Conservation (phyloP, 2,113 vertebrate species). For the Bufo gargarizans region DNA sequence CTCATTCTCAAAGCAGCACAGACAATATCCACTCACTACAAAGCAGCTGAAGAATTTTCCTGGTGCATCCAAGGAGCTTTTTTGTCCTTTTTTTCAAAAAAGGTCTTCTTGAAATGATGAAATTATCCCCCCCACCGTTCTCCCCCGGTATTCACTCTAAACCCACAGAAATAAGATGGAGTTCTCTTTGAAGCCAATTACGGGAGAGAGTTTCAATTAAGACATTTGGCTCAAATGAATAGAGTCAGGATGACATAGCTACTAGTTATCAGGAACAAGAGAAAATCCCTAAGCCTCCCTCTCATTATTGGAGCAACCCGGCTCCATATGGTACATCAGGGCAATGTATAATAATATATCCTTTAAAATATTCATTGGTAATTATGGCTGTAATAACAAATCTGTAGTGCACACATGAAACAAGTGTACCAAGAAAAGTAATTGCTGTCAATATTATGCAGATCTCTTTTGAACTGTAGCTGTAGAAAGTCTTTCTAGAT, state of each 20-base stretch:
- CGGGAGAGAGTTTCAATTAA: constrained; percentile 52
- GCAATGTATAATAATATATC: not conserved
- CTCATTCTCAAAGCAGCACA: constrained; percentile 46
- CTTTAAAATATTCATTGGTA: not conserved
- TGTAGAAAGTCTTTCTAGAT: not conserved
- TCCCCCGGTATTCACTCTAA: constrained; percentile 41
- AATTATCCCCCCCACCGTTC: constrained; percentile 49
- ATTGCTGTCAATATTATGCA: not conserved
- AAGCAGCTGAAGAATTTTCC: constrained; percentile 55
- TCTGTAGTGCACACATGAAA: too few relatives aligned
- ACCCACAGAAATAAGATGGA: constrained; percentile 42
- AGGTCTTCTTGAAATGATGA: constrained; percentile 52
- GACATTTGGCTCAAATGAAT: constrained; percentile 51
- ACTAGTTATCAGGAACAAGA: not conserved
- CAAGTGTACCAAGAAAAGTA: not conserved
- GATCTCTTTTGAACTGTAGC: not conserved
- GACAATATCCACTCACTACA: constrained; percentile 50
- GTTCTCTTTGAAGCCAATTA: constrained; percentile 56
- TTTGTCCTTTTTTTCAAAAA: constrained; percentile 46
- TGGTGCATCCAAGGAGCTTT: constrained; percentile 49
- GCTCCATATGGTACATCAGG: not conserved
- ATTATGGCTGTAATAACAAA: too few relatives aligned
- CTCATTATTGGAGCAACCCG: not conserved
- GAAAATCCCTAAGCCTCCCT: constrained; percentile 34
- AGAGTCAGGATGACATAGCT: constrained; percentile 17